Percentiles rank a stretch among this genome's conserved stretches.
phyloP scores from a whole-genome alignment of 2,113 vertebrate genomes.

The Haplochromis burtoni region DNA sequence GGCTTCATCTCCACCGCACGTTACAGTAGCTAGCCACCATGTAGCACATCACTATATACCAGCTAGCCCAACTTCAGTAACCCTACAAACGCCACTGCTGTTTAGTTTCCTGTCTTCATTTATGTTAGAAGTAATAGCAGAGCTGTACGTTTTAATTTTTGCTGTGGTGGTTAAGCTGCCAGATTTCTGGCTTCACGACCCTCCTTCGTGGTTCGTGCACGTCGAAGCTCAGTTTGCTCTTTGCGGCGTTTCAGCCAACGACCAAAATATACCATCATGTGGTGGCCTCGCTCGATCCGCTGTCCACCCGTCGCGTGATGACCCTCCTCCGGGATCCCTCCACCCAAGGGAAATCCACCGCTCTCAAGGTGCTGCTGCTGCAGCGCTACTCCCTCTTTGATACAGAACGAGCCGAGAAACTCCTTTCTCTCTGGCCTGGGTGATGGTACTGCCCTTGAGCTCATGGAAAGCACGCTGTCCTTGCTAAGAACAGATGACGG shows the following conservation, averaged over 20 bases:
- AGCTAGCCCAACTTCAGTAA: background rate
- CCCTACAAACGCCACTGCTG: background rate
- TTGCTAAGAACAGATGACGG: background rate
- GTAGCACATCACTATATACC: background rate
- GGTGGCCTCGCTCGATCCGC: background rate
- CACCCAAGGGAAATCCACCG: background rate
- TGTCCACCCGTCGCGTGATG: background rate
- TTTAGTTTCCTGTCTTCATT: background rate
- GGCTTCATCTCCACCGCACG: too few relatives aligned
- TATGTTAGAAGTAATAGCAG: background rate
- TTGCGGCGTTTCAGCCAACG: fast-evolving
- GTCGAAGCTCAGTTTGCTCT: background rate
- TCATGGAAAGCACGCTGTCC: background rate
- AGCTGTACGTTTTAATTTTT: background rate
- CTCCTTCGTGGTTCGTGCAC: background rate
- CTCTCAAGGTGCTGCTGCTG: background rate
- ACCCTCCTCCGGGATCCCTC: background rate
- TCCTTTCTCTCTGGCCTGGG: background rate
- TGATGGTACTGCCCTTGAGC: background rate
- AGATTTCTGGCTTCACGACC: background rate
- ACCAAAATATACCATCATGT: background rate
- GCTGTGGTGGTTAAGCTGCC: background rate
- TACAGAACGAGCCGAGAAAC: background rate
- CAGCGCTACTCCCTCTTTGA: background rate
- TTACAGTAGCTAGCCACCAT: background rate